These are phyloP conservation scores for Enteromius radiatus DNA, from an alignment of 2,797 vertebrate genomes.

Conservation along the genomic window DNA sequence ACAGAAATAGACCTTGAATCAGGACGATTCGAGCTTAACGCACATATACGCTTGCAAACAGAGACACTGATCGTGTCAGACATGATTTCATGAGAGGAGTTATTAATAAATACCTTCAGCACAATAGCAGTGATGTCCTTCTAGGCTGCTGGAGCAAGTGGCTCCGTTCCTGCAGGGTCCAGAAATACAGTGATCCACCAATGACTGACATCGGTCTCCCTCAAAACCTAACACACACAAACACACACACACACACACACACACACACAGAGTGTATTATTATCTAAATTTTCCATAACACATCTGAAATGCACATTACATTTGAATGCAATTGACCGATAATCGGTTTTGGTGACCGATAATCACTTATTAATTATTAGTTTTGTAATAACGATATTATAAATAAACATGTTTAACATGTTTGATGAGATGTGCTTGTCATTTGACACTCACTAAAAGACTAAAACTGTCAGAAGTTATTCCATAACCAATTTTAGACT, in stretches of 20 bases:
- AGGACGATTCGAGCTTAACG: conserved; percentile 49
- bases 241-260: conserved; percentile 31
- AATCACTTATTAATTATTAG: neutral
- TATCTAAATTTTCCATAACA: neutral
- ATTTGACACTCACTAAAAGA: neutral
- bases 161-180: conserved; percentile 92
- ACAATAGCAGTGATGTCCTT: conserved; percentile 89
- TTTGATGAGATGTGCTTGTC: neutral
- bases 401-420: neutral
- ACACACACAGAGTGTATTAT: conserved; percentile 22
- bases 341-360: neutral
- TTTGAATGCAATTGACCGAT: neutral
- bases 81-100: neutral
- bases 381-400: neutral
- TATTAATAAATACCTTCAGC: conserved; percentile 82
- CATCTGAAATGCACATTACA: neutral
- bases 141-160: conserved; percentile 84
- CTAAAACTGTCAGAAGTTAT: neutral
- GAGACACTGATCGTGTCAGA: conserved; percentile 23
- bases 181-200: conserved; percentile 88
- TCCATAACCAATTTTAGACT: no score
- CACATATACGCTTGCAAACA: conserved; percentile 15
- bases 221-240: conserved; percentile 83
- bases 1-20: conserved; percentile 21
- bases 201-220: conserved; percentile 87